These are phyloP conservation scores for Luscinia luscinia DNA, from an alignment of 2,797 vertebrate genomes.

Conservation along the genomic window DNA sequence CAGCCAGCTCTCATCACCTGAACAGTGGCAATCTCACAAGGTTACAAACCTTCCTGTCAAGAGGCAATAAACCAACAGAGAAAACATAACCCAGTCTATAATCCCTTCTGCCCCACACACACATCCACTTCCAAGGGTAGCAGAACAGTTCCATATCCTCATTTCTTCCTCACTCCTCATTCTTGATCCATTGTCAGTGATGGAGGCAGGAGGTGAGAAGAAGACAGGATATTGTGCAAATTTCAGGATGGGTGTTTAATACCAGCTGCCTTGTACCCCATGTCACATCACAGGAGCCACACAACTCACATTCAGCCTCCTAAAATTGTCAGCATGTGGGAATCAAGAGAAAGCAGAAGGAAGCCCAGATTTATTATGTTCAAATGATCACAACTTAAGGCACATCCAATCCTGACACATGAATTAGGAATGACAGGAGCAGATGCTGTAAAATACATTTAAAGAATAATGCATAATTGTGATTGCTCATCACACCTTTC, in stretches of 20 bases:
- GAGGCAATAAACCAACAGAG: neutral
- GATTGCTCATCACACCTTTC: neutral
- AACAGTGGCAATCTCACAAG: neutral
- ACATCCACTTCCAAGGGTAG: neutral
- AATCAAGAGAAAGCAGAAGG: slow-evolving; percentile 12
- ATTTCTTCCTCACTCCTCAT: neutral
- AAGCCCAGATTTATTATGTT: slow-evolving; percentile 1
- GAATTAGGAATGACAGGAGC: neutral
- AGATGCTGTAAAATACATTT: neutral
- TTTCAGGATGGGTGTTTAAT: neutral
- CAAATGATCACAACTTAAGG: neutral
- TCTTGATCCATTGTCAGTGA: neutral
- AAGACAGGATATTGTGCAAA: neutral
- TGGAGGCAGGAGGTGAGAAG: neutral
- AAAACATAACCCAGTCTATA: neutral
- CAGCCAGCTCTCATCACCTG: neutral
- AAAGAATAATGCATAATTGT: neutral
- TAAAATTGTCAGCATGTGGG: neutral
- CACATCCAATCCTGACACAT: neutral
- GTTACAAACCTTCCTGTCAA: neutral
- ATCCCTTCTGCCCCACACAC: neutral
- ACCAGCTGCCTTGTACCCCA: fast-evolving
- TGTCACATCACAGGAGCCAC: neutral
- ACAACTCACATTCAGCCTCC: neutral
- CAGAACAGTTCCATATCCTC: neutral